Conservation (phyloP, 2,113 vertebrate species). For the Hippocampus barbouri region DNA sequence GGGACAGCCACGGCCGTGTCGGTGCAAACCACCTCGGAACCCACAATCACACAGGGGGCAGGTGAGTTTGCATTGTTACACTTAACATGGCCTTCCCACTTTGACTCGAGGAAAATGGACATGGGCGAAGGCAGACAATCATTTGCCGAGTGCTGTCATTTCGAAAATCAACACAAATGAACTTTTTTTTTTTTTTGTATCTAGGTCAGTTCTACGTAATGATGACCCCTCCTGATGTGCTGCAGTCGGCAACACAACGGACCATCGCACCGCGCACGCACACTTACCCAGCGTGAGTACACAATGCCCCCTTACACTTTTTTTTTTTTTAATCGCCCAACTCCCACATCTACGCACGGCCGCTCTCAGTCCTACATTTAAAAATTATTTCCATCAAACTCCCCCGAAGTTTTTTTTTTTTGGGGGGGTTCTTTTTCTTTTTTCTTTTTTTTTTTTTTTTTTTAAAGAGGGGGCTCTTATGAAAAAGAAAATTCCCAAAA, state of each 20-base stretch:
- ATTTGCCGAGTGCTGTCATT: no score
- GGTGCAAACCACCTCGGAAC: slow-evolving; percentile 82
- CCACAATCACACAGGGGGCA: slow-evolving; percentile 80
- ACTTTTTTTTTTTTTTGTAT: rapidly evolving
- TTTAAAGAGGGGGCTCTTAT: slow-evolving; percentile 29
- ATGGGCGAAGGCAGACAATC: background rate
- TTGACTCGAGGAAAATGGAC: background rate
- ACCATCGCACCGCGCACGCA: slow-evolving; percentile 86
- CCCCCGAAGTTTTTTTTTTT: background rate
- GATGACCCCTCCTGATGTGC: slow-evolving; percentile 87
- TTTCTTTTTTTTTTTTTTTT: background rate
- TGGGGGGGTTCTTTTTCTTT: background rate
- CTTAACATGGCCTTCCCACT: background rate
- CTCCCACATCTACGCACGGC: background rate
- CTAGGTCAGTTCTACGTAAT: slow-evolving; percentile 90
- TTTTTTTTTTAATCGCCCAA: background rate
- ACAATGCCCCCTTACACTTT: background rate
- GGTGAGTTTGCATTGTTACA: slow-evolving; percentile 51
- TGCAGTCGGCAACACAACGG: slow-evolving; percentile 79
- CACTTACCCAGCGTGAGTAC: slow-evolving; percentile 82
- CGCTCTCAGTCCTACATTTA: background rate
- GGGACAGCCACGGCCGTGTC: slow-evolving; percentile 80
- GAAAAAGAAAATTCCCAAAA: background rate
- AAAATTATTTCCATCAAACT: background rate
- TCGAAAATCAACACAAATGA: background rate